These are phyloP conservation scores for Litocranius walleri DNA, from an alignment of 2,113 vertebrate species.

Conservation along the genomic window DNA sequence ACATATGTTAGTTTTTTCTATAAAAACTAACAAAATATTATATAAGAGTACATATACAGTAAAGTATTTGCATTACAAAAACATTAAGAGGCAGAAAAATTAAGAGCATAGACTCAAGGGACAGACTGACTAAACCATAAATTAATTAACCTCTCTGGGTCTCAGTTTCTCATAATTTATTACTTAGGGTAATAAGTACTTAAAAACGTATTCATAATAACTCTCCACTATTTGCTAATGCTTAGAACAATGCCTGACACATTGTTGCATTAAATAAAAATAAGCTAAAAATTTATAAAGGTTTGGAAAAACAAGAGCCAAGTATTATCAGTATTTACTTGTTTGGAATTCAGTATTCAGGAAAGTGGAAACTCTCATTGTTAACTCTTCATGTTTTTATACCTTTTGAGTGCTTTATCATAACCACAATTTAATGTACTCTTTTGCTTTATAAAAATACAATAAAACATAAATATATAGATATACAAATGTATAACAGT, in stretches of 20 bases:
- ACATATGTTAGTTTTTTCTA: background rate
- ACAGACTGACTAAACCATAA: background rate
- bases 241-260: background rate
- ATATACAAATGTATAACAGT: background rate
- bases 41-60: background rate
- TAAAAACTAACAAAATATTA: background rate
- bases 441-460: background rate
- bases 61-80: background rate
- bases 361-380: background rate
- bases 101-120: background rate
- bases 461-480: background rate
- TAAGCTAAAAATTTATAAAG: background rate
- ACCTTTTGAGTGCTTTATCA: background rate
- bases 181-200: background rate
- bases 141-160: background rate
- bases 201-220: background rate
- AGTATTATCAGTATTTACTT: background rate
- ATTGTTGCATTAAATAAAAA: background rate
- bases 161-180: background rate
- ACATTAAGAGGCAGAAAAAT: background rate
- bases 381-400: background rate
- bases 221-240: background rate
- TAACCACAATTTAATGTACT: background rate
- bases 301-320: background rate
- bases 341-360: background rate